Evolutionary conservation across 2,888 invertebrate species (phyloP), one percentile per base, ranked within the genome.

Genomic region (Belgica antarctica): DNA sequence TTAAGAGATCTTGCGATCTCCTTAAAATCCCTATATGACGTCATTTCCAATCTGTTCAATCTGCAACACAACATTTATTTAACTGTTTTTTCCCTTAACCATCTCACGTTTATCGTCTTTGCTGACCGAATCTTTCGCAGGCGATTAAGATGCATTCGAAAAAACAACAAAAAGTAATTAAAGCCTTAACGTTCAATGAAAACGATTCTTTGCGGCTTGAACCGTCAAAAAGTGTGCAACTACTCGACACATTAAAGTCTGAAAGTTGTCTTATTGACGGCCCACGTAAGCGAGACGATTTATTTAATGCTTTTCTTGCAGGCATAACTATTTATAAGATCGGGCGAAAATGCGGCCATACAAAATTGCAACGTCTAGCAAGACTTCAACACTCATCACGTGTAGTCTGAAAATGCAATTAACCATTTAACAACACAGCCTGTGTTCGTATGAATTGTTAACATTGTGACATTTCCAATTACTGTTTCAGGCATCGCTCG

Each of bases 401-500:
- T 52, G 52, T 8, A 17, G 52, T n/a, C 17, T 17, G 19, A 15
- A n/a, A 52, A 52, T 52, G 52, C 52, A 52, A 52, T 52, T 52
- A 52, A 52, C 52, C 4, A n/a, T 52, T 22, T 52, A 52, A 52
- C 52, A 52, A 3, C 52, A 41, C 41, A 41, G 15, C 3, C 12
- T 10, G 10, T n/a, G n/a, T 41, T 41, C 41, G 41, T 41, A 41
- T 41, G 22, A 52, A 22, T 52, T 19, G 12, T 52, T 52, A 19
- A 52, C 52, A 52, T 52, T 52, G 22, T 52, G 52, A 52, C 52
- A 52, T 52, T 52, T 52, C 59, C 27, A 27, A 59, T 27, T 59
- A 59, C 27, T 25, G 27, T 25, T 27, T 12, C 59, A 24, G 27
- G 27, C 25, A 27, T 59, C 59, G 27, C 27, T 27, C 25, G 27